A percentile compares a stretch with the other conserved stretches of the same genome.
These are phyloP conservation scores for Lepidotrigona ventralis DNA, from an alignment of 1,140 invertebrate species.

Conservation along the genomic window DNA sequence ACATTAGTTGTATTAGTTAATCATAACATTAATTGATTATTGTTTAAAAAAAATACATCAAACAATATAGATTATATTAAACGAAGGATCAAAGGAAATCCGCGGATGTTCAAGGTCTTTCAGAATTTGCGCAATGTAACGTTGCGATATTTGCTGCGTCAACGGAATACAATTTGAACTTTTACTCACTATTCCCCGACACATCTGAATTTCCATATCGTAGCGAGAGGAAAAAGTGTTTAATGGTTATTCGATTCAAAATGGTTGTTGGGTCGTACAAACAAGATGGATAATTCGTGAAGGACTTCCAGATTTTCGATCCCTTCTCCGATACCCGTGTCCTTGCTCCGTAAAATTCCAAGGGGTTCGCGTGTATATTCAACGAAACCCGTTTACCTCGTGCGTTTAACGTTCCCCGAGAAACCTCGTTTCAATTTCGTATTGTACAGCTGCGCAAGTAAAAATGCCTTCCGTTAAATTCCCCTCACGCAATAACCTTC, in stretches of 20 bases:
- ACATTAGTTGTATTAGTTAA: too few relatives aligned
- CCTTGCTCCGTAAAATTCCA: constrained; percentile 15
- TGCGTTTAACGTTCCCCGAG: neutral
- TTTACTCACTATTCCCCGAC: neutral
- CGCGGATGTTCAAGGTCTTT: neutral
- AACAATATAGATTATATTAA: neutral
- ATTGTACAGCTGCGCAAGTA: neutral
- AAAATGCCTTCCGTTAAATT: neutral
- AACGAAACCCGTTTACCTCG: neutral
- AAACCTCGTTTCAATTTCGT: neutral
- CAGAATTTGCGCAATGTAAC: neutral
- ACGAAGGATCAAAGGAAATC: neutral
- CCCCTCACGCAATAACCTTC: neutral
- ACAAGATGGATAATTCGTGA: neutral
- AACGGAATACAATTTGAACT: neutral
- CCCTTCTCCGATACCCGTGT: constrained; percentile 24
- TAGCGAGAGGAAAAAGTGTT: neutral
- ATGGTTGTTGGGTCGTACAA: neutral
- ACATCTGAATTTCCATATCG: neutral
- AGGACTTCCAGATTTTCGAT: constrained; percentile 39
- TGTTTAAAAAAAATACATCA: neutral
- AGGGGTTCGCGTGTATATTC: too few relatives aligned
- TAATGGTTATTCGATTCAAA: neutral
- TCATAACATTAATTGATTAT: neutral
- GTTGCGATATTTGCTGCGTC: neutral